These are phyloP conservation scores for Tenualosa thibaudeaui DNA, from an alignment of 2,797 vertebrate species.

Conservation along the genomic window DNA sequence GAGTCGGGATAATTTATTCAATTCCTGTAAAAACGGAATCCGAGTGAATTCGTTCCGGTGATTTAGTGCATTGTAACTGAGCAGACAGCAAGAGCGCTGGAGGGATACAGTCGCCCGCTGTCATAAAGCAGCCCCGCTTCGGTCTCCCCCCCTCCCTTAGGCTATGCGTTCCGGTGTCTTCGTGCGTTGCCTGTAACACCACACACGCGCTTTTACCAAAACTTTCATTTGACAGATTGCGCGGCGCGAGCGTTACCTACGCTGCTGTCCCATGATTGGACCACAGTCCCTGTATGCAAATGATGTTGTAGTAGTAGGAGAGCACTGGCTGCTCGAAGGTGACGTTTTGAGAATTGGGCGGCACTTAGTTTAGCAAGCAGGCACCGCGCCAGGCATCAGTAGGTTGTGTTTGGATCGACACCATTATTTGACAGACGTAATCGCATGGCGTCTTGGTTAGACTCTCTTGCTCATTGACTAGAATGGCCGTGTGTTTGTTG, in stretches of 20 bases:
- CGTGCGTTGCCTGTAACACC: neutral
- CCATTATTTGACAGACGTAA: neutral
- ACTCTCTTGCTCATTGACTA: neutral
- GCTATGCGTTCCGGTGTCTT: neutral
- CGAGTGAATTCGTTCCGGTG: conserved; percentile 13
- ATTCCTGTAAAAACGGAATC: conserved; percentile 15
- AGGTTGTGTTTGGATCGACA: neutral
- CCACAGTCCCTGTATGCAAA: conserved; percentile 8
- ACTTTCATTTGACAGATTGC: conserved; percentile 68
- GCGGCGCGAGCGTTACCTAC: neutral
- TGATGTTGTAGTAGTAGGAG: neutral
- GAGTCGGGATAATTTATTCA: conserved; percentile 1
- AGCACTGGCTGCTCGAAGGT: conserved; percentile 52
- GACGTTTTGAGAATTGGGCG: conserved; percentile 35
- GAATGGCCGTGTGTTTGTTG: neutral
- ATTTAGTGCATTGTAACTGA: neutral
- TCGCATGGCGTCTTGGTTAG: neutral
- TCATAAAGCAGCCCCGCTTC: neutral
- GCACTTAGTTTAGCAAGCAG: neutral
- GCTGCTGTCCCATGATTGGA: conserved; percentile 59
- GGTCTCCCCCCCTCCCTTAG: neutral
- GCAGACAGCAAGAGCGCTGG: neutral
- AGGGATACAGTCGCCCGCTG: conserved; percentile 3
- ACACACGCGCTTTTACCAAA: conserved; percentile 39
- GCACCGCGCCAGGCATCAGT: neutral